Base-by-base conservation (phyloP, 2,113 vertebrate species). In the Talpa occidentalis region DNA sequence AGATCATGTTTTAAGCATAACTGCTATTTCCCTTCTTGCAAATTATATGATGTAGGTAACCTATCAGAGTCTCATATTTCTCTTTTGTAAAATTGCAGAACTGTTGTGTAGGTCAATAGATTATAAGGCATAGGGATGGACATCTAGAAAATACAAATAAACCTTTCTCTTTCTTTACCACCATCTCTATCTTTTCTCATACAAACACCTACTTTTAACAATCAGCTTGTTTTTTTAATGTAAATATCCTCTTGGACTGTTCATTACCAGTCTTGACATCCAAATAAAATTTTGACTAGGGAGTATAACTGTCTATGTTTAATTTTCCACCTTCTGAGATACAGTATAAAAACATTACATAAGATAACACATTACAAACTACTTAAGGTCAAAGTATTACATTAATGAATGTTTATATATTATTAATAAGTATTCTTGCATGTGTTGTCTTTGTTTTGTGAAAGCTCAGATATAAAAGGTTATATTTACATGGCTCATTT, bases 351-450 rank as follows among this genome's bases (percentile, higher is more conserved):
- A 79, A 28, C 17, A 91, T 80, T 60, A 66, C n/a, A 70, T 76
- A 77, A 52, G 37, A 69, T 22, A 77, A 62, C 67, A 32, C 60
- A 85, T 93, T n/a, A 87, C 44, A 86, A 62, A 88, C 81, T 78
- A 88, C 10, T 42, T 77, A 56, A 79, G 56, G 10, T 62, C n/a
- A 67, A 17, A 60, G 54, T 64, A 22, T 10, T 80, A 32, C 47
- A 78, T 88, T 88, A 85, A 89, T 54, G 67, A 77, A 90, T 88
- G 19, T 52, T 37, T 81, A 52, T 66, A 19, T 89, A 26, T 54
- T 70, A 66, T 77, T 60, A 85, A 22, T 6, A 74, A 77, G 28
- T 35, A 47, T 88, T 62, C 47, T 64, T 74, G 17, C 12, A 91
- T 59, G 22, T 59, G 15, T 22, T 44, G 16, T 28, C 54, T 93